Conservation (phyloP, 1,140 invertebrate species). For the Campoletis sonorensis region DNA sequence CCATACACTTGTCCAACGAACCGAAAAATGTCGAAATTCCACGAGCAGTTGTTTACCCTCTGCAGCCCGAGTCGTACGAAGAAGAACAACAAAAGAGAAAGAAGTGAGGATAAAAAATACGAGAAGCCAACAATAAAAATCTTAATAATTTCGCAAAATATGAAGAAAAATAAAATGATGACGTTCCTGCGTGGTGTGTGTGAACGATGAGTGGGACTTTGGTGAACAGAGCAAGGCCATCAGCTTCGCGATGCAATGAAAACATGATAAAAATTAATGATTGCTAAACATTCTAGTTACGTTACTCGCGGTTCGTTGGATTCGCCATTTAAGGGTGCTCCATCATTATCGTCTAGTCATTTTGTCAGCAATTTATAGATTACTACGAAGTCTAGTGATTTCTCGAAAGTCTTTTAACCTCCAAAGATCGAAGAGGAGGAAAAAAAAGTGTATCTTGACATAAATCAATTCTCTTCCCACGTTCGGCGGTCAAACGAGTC, state of each 20-base stretch:
- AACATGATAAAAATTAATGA: background rate
- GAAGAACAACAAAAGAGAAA: no score
- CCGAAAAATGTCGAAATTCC: background rate
- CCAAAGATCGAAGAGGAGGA: background rate
- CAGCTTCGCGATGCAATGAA: conserved; percentile 8
- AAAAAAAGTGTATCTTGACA: background rate
- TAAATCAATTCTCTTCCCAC: background rate
- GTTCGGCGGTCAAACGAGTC: background rate
- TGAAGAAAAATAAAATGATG: background rate
- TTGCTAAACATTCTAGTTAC: conserved; percentile 3
- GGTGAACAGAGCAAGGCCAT: background rate
- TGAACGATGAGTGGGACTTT: conserved; percentile 22
- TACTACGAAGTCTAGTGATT: background rate
- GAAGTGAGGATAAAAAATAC: background rate
- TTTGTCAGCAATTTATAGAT: background rate
- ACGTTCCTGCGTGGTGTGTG: background rate
- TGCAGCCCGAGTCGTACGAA: background rate
- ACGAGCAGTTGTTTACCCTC: background rate
- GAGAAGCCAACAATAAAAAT: background rate
- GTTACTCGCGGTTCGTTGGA: conserved; percentile 3
- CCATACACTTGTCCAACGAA: conserved; percentile 9
- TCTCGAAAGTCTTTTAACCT: background rate
- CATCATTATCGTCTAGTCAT: conserved; percentile 9
- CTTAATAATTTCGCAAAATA: background rate
- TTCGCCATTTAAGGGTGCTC: conserved; percentile 14